Conservation (phyloP, 2,113 vertebrate genomes). For the Cephalopterus ornatus region DNA sequence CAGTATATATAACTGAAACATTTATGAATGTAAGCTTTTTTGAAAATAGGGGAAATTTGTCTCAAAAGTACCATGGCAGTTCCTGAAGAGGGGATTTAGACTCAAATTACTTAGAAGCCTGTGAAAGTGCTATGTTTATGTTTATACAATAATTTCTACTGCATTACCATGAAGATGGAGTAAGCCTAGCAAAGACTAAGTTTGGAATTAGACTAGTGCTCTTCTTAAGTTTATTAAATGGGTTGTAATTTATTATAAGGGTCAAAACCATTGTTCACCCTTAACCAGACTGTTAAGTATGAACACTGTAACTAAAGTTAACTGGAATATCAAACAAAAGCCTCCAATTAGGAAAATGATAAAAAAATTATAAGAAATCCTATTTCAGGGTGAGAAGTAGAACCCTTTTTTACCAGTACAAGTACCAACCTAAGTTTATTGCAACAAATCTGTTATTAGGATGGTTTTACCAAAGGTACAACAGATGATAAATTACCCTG, state of each 20-base stretch:
- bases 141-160: neutral
- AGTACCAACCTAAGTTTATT: slow-evolving; percentile 50
- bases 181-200: neutral
- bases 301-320: neutral
- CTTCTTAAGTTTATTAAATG: neutral
- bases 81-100: neutral
- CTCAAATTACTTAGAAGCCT: neutral
- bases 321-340: neutral
- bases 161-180: neutral
- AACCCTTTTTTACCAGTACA: slow-evolving; percentile 48
- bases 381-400: neutral
- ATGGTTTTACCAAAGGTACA: slow-evolving; percentile 60
- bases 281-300: neutral
- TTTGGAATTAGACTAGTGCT: neutral
- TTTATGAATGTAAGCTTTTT: neutral
- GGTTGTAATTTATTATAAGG: neutral
- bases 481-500: slow-evolving; percentile 66
- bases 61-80: neutral
- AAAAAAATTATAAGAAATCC: neutral
- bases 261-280: neutral
- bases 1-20: neutral
- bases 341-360: neutral
- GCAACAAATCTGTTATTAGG: slow-evolving; percentile 13
- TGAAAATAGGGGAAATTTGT: neutral
- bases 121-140: neutral